phyloP scores from a whole-genome alignment of 2,113 vertebrate species.

The Rostratula benghalensis region DNA sequence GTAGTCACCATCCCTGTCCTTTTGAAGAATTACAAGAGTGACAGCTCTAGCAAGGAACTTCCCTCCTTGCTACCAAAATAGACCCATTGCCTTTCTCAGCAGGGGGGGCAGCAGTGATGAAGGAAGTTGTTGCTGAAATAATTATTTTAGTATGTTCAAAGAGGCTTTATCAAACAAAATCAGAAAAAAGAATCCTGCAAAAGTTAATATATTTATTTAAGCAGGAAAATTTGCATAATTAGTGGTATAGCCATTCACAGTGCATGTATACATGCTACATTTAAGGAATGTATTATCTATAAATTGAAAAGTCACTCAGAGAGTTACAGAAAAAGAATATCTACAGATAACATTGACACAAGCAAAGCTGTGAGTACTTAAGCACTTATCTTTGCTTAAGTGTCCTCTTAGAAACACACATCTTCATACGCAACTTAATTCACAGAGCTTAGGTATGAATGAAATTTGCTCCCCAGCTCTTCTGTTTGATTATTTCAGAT shows the following conservation, averaged over 20 bases:
- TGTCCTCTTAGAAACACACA: conserved; percentile 26
- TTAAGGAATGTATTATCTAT: background rate
- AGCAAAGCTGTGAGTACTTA: conserved; percentile 50
- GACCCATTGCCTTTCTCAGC: background rate
- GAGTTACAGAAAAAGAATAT: conserved; percentile 18
- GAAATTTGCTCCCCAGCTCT: background rate
- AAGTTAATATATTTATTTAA: background rate
- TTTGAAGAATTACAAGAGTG: background rate
- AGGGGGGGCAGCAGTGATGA: background rate
- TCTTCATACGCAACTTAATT: conserved; percentile 15
- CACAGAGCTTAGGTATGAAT: background rate
- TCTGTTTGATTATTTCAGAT: background rate
- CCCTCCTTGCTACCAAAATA: background rate
- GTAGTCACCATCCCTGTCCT: background rate
- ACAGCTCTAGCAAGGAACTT: background rate
- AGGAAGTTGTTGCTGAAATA: background rate
- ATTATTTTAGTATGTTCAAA: background rate
- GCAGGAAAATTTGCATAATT: background rate
- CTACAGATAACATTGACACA: conserved; percentile 47
- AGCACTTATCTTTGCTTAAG: conserved; percentile 24
- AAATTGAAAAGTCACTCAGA: conserved; percentile 14
- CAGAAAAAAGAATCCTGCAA: background rate
- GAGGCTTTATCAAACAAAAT: background rate
- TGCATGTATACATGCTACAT: background rate
- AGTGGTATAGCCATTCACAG: background rate